Base-by-base conservation (phyloP, 2,888 invertebrate genomes). In the Meliscaeva auricollis region DNA sequence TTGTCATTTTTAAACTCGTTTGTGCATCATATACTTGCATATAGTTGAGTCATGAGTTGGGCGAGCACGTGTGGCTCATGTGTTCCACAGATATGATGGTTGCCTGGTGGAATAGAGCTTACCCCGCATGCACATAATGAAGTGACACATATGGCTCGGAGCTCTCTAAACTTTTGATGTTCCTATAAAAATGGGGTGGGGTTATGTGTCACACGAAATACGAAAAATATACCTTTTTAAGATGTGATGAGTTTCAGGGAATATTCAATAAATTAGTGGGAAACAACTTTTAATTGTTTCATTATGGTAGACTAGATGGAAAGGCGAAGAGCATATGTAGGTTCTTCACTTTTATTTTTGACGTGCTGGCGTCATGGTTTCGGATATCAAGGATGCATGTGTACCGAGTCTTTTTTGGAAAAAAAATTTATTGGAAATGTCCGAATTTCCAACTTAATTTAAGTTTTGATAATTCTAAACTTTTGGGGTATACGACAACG, bases 31-130 rank as follows among this genome's bases (percentile, higher is more conserved):
- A 41, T 26, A n/a, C n/a, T n/a, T n/a, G n/a, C 4, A 26, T 26
- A 26, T 4, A 26, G 26, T 26, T 3, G 38, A 38, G 72, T 38
- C 17, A 68, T 74, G 69, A 80, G 54, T 35, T 26, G 46, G n/a
- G 2, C 4, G 56, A 74, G 83, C 83, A 83, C 78, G 83, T 83
- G 78, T 74, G 78, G 41, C 50, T 83, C 83, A 83, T 83, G 69
- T 83, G 83, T 48, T 69, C 7, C 20, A 50, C 48, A 83, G 74
- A 78, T 44, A 41, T 69, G 69, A 38, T 38, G 38, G 11, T 38
- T 46, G 50, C 7, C 13, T 44, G n/a, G 62, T 26, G 3, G 5
- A 15, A 41, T 62, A 60, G 50, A 60, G 22, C 54, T 60, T 30
- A 50, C 22, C 17, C 17, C n/a, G 8, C 32, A 56, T 56, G n/a